These are phyloP conservation scores for Eupsilia transversa DNA, from an alignment of 2,888 invertebrate species.

Conservation along the genomic window DNA sequence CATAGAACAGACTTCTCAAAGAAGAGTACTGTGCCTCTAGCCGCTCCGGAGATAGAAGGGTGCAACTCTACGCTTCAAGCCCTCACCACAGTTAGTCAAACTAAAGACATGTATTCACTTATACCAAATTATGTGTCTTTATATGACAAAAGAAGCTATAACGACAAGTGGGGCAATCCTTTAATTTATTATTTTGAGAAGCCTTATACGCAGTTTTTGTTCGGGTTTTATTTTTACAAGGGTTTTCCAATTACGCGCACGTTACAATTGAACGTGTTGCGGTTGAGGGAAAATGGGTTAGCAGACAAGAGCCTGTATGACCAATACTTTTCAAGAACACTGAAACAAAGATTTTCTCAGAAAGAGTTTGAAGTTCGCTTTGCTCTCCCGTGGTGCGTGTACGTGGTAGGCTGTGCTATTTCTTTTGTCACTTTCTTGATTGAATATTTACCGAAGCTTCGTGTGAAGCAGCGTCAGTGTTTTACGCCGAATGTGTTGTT, in stretches of 20 bases:
- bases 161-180: conserved; percentile 57
- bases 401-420: conserved; percentile 45
- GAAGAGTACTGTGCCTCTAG: not conserved
- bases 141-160: conserved; percentile 45
- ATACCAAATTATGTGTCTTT: conserved; percentile 42
- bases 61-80: conserved; percentile 50
- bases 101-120: conserved; percentile 39
- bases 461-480: conserved; percentile 4
- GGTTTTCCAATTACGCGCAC: conserved; percentile 53
- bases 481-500: not conserved
- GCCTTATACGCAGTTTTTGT: conserved; percentile 33
- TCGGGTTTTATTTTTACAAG: conserved; percentile 55
- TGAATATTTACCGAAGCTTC: conserved; percentile 40
- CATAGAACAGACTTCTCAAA: not conserved
- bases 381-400: conserved; percentile 57
- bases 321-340: conserved; percentile 27
- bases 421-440: conserved; percentile 48
- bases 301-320: conserved; percentile 49
- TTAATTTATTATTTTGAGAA: conserved; percentile 52
- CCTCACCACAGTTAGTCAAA: conserved; percentile 45
- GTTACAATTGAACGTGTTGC: conserved; percentile 38
- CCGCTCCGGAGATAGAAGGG: conserved; percentile 4
- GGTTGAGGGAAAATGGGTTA: conserved; percentile 54
- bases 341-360: conserved; percentile 46
- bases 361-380: conserved; percentile 56